A percentile compares a stretch with the other conserved stretches of the same genome.
phyloP scores from a whole-genome alignment of 2,888 invertebrate genomes.

The Meiosimyza decipiens region DNA sequence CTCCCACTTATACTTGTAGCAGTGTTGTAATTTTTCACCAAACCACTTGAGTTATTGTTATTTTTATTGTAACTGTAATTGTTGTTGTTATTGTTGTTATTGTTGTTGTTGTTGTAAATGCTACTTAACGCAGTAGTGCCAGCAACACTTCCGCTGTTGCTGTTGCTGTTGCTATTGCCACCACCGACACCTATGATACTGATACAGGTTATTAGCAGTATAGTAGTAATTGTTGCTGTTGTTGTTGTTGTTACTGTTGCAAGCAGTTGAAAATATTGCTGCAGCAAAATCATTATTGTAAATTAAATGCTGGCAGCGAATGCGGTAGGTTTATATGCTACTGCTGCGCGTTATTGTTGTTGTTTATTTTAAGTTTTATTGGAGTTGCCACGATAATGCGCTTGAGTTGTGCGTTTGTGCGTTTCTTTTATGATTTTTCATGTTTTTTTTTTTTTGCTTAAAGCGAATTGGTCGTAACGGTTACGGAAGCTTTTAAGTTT shows the following conservation, averaged over 20 bases:
- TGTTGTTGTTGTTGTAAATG: conserved; percentile 37
- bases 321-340: conserved; percentile 47
- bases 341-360: conserved; percentile 43
- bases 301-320: conserved; percentile 47
- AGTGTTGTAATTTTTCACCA: conserved; percentile 15
- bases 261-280: conserved; percentile 58
- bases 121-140: conserved; percentile 43
- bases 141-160: conserved; percentile 41
- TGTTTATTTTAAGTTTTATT: not conserved
- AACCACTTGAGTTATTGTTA: not conserved
- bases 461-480: conserved; percentile 37
- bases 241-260: conserved; percentile 50
- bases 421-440: conserved; percentile 19
- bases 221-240: conserved; percentile 36
- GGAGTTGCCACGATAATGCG: no score
- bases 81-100: conserved; percentile 40
- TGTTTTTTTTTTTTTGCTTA: conserved; percentile 29
- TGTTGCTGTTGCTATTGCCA: conserved; percentile 39
- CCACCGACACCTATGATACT: conserved; percentile 44
- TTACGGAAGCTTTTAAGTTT: no score
- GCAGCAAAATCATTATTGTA: conserved; percentile 66
- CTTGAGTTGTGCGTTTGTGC: no score
- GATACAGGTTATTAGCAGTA: conserved; percentile 50
- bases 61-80: conserved; percentile 20
- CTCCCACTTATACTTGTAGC: not conserved